phyloP scores from a whole-genome alignment of 2,888 invertebrate species.

The Andrena trimmerana region DNA sequence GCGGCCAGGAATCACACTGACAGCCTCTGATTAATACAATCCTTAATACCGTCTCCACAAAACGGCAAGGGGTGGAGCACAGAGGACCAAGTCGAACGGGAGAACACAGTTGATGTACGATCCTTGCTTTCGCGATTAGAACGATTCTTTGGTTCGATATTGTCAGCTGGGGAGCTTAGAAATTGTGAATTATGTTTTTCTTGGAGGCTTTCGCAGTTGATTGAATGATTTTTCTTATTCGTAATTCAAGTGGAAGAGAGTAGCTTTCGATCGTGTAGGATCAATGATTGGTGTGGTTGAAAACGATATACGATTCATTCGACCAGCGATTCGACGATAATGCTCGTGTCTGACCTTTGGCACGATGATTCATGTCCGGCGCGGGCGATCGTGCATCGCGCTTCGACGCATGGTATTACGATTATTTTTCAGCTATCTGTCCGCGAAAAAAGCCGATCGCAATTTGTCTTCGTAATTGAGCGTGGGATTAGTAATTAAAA shows the following conservation, averaged over 20 bases:
- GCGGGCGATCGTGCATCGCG: constrained; percentile 20
- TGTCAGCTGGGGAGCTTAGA: constrained; percentile 17
- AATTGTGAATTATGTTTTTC: constrained; percentile 35
- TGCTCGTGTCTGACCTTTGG: constrained; percentile 43
- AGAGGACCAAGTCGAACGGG: constrained; percentile 37
- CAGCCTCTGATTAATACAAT: constrained; percentile 85
- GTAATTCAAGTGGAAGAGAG: neutral
- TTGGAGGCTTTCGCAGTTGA: neutral
- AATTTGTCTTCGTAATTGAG: constrained; percentile 57
- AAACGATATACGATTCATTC: neutral
- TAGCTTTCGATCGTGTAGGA: neutral
- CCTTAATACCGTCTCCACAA: constrained; percentile 79
- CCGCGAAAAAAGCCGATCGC: constrained; percentile 36
- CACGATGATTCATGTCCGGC: constrained; percentile 60
- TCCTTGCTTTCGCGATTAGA: constrained; percentile 43
- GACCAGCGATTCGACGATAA: constrained; percentile 49
- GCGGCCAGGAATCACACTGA: constrained; percentile 78
- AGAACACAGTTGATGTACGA: constrained; percentile 48
- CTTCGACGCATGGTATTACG: constrained; percentile 7
- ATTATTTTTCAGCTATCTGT: constrained; percentile 38
- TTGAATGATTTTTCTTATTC: constrained; percentile 8
- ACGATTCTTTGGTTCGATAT: constrained; percentile 12
- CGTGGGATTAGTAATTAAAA: constrained; percentile 38
- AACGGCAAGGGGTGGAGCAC: constrained; percentile 39
- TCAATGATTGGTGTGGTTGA: neutral